phyloP scores from a whole-genome alignment of 2,113 vertebrate species.

The Neoarius graeffei region DNA sequence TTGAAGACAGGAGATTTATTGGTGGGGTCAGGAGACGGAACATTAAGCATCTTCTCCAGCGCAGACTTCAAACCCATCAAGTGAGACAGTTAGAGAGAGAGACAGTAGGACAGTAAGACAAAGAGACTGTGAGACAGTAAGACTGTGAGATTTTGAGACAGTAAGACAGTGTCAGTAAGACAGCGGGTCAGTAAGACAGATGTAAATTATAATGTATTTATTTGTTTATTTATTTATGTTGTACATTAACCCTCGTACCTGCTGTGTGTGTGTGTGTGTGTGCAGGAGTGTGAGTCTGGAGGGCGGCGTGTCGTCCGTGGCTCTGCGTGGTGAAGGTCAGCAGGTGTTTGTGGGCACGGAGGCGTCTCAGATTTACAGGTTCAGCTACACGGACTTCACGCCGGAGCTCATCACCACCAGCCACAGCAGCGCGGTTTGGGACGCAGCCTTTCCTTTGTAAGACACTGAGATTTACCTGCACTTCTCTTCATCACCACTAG shows the following conservation, averaged over 20 bases:
- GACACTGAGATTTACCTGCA: constrained; percentile 54
- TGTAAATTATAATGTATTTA: background rate
- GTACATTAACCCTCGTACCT: background rate
- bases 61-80: constrained; percentile 80
- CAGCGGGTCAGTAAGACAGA: background rate
- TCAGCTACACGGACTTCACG: constrained; percentile 76
- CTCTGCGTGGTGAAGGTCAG: constrained; percentile 74
- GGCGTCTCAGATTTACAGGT: constrained; percentile 76
- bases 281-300: constrained; percentile 79
- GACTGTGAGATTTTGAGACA: background rate
- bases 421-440: constrained; percentile 76
- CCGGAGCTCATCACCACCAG: constrained; percentile 78
- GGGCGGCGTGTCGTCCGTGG: constrained; percentile 81
- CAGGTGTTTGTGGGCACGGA: constrained; percentile 83
- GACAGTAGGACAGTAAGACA: background rate
- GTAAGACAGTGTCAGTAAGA: background rate
- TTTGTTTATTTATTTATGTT: background rate
- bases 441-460: constrained; percentile 81
- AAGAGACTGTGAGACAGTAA: background rate
- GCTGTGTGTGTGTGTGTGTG: background rate
- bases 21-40: constrained; percentile 82
- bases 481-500: constrained; percentile 54
- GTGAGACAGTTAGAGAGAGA: constrained; percentile 65
- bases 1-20: constrained; percentile 79
- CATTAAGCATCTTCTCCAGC: constrained; percentile 78